A percentile compares a stretch with the other conserved stretches of the same genome.
These are phyloP conservation scores for Propsilocerus akamusi DNA, from an alignment of 1,140 invertebrate species.

Conservation along the genomic window DNA sequence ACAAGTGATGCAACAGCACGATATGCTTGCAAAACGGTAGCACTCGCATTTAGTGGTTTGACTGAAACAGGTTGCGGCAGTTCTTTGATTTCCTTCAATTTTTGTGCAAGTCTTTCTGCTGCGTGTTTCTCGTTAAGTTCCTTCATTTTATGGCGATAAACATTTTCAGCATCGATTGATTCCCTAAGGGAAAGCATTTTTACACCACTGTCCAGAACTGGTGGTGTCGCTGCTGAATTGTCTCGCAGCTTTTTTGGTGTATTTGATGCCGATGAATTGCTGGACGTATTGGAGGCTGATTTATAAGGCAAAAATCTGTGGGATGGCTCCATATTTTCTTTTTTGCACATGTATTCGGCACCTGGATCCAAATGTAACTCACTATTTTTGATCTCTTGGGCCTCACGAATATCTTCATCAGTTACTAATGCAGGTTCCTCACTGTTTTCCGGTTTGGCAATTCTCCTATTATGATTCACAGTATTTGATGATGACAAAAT, in stretches of 20 bases:
- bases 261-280: slow-evolving; percentile 25
- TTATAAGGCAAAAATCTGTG: slow-evolving; percentile 41
- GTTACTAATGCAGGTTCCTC: slow-evolving; percentile 29
- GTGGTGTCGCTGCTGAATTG: slow-evolving; percentile 45
- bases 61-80: slow-evolving; percentile 12
- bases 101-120: slow-evolving; percentile 15
- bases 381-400: slow-evolving; percentile 22
- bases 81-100: slow-evolving; percentile 4
- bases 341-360: slow-evolving; percentile 9
- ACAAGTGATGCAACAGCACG: background rate
- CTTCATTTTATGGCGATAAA: background rate
- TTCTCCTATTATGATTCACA: slow-evolving; percentile 35
- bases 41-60: background rate
- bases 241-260: slow-evolving; percentile 35
- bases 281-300: slow-evolving; percentile 38
- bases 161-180: slow-evolving; percentile 17
- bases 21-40: background rate
- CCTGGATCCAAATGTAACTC: background rate
- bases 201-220: slow-evolving; percentile 19
- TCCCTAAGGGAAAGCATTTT: slow-evolving; percentile 18
- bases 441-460: slow-evolving; percentile 27
- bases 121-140: slow-evolving; percentile 15
- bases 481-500: slow-evolving; percentile 39
- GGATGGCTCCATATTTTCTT: slow-evolving; percentile 12
- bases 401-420: slow-evolving; percentile 35